Evolutionary conservation across 2,113 vertebrate genomes (phyloP).

Genomic region (Carassius carassius): DNA sequence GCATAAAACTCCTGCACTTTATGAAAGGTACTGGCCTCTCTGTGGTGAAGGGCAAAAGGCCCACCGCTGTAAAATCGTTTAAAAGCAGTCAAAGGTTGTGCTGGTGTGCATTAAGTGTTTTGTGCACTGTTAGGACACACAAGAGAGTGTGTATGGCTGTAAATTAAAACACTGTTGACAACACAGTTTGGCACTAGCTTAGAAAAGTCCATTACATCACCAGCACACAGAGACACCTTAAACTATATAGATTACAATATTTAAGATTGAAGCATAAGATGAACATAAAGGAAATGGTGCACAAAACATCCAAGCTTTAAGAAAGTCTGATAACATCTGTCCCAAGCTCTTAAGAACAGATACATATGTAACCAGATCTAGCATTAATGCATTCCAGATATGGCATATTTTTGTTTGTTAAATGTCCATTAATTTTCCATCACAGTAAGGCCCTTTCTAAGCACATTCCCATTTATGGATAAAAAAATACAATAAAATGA

Average conservation of each 20-base stretch:
- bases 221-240: not conserved
- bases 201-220: not conserved
- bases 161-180: constrained; percentile 33
- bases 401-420: too few relatives aligned
- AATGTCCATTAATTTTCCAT: too few relatives aligned
- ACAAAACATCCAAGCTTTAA: too few relatives aligned
- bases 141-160: not conserved
- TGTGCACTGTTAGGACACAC: constrained; percentile 14
- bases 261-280: too few relatives aligned
- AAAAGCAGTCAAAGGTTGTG: constrained; percentile 9
- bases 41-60: constrained; percentile 10
- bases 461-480: too few relatives aligned
- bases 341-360: too few relatives aligned
- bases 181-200: not conserved
- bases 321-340: too few relatives aligned
- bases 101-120: not conserved
- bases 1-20: not conserved
- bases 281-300: not conserved
- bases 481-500: too few relatives aligned
- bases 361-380: too few relatives aligned
- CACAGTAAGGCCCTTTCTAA: too few relatives aligned
- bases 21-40: not conserved
- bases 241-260: too few relatives aligned
- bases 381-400: too few relatives aligned
- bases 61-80: constrained; percentile 25